Evolutionary conservation across 2,797 vertebrate species (phyloP).

Genomic region (Lepus oiostolus): DNA sequence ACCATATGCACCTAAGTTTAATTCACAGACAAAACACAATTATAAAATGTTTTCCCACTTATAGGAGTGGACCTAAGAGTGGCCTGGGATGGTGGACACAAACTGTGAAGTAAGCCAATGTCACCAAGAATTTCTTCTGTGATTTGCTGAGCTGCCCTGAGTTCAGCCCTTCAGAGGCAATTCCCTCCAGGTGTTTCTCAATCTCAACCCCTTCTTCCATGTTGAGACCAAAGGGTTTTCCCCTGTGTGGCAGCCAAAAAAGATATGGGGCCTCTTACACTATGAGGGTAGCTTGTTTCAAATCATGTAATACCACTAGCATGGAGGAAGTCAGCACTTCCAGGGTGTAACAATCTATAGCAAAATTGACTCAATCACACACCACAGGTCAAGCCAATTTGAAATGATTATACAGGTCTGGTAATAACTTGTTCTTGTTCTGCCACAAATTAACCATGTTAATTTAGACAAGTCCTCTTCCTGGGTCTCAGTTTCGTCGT

Average conservation of each 20-base stretch:
- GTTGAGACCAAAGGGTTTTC: conserved; percentile 42
- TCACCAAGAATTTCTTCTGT: conserved; percentile 48
- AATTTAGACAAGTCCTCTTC: conserved; percentile 35
- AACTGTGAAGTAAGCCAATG: conserved; percentile 29
- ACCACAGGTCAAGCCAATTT: conserved; percentile 17
- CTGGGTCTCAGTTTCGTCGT: conserved; percentile 32
- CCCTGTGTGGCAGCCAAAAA: neutral
- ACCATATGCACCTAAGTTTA: conserved; percentile 60
- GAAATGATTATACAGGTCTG: conserved; percentile 53
- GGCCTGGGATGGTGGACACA: neutral
- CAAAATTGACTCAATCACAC: conserved; percentile 49
- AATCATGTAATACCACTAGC: conserved; percentile 27
- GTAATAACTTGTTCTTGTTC: conserved; percentile 51
- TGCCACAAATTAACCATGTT: conserved; percentile 46
- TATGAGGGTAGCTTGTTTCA: conserved; percentile 1
- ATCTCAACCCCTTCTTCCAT: conserved; percentile 42
- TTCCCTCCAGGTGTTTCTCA: conserved; percentile 18
- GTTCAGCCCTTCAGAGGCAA: conserved; percentile 43
- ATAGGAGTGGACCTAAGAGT: neutral
- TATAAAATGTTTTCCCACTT: conserved; percentile 30
- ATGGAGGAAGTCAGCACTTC: conserved; percentile 10
- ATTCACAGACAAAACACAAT: conserved; percentile 55
- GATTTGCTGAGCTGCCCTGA: conserved; percentile 58
- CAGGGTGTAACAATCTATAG: conserved; percentile 27
- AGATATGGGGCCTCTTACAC: conserved; percentile 4